Base-by-base conservation (phyloP, 2,888 invertebrate species). In the Parnassius glacialis region DNA sequence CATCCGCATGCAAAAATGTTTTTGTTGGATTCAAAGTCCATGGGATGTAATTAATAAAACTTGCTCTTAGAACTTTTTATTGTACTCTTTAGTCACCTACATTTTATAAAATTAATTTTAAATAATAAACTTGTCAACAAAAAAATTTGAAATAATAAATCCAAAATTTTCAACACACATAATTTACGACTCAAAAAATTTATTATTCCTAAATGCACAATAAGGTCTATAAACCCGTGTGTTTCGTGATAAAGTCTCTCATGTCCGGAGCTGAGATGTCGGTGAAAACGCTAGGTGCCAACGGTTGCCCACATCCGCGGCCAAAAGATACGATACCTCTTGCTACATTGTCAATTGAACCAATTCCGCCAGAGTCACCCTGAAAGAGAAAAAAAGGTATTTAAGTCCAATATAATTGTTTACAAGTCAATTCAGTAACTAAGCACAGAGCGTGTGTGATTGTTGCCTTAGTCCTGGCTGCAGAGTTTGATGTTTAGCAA, bases 291-390 rank as follows among this genome's bases (percentile, higher is more conserved):
- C 84, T 83, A 0, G 87, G 87, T 0, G 81, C 78, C 0, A 85
- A 64, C 0, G 80, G 68, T 68, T 83, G 83, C 0, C 78, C 88
- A 45, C 87, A 87, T 2, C 85, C 86, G 1, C 85, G 76, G 0
- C 85, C 85, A 50, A 79, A 86, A 0, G 87, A 87, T 2, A 84
- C 83, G n/a, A 88, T 83, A 1, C 87, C 88, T 0, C 86, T 79
- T 0, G 81, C 86, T 67, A 79, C 66, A 2, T 79, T 81, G 47
- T 86, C 80, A 57, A 85, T 84, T 0, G 82, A 73, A 0, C 84
- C 87, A 1, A 85, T 80, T 1, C 87, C 87, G 9, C 87, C 87
- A 0, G 87, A 84, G 63, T 87, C 85, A 64, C 85, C 85, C 86
- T 87, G 70, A 48, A 47, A 57, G 25, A 52, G 13, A 34, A 61